Percentiles rank a stretch among this genome's conserved stretches.
Evolutionary conservation across 35 echinoderm and acorn worm species (phyloP).

Genomic region (Heliocidaris erythrogramma): DNA sequence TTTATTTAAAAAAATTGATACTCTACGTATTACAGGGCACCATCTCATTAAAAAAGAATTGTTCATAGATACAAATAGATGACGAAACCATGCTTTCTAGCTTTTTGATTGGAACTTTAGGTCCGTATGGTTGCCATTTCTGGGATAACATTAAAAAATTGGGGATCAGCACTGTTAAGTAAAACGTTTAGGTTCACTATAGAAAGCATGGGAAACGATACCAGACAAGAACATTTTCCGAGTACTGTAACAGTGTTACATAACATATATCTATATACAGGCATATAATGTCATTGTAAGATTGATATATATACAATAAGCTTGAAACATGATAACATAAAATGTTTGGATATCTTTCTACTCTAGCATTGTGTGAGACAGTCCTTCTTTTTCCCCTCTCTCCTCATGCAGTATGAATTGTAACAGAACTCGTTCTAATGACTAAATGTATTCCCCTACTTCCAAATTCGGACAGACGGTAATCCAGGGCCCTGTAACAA

Average conservation of each 20-base stretch:
- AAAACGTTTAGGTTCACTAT: background rate
- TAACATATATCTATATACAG: constrained; percentile 35
- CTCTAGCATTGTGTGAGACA: background rate
- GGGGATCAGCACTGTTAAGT: background rate
- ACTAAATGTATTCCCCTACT: too few relatives aligned
- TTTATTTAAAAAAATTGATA: background rate
- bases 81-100: background rate
- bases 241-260: constrained; percentile 35
- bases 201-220: background rate
- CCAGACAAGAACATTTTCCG: background rate
- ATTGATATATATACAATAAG: background rate
- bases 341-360: background rate
- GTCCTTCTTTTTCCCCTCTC: too few relatives aligned
- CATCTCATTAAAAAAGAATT: background rate
- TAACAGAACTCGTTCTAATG: too few relatives aligned
- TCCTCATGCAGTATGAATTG: too few relatives aligned
- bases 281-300: background rate
- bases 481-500: too few relatives aligned
- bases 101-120: background rate
- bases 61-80: background rate
- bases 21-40: background rate
- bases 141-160: background rate
- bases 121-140: too few relatives aligned
- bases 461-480: too few relatives aligned
- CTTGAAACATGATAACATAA: background rate